A percentile compares a stretch with the other conserved stretches of the same genome.
These are phyloP conservation scores for Lobophora halterata DNA, from an alignment of 2,888 invertebrate species.

Conservation along the genomic window DNA sequence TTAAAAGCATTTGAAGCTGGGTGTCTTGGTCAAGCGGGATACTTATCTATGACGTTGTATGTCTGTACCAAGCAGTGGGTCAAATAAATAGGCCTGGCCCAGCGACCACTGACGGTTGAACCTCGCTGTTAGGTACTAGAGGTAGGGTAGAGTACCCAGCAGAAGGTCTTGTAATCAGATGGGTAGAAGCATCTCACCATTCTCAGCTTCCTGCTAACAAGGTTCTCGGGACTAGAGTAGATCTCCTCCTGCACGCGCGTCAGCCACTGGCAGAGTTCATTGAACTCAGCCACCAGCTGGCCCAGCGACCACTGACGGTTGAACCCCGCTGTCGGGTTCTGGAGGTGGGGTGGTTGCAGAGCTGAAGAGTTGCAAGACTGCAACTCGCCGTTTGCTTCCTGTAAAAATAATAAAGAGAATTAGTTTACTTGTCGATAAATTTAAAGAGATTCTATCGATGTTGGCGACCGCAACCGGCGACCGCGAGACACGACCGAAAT, in stretches of 20 bases:
- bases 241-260: constrained; percentile 88
- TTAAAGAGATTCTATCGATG: no score
- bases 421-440: not conserved
- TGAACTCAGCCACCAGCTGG: constrained; percentile 89
- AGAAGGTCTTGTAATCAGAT: not conserved
- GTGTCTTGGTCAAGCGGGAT: no score
- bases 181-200: constrained; percentile 79
- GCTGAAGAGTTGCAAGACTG: constrained; percentile 82
- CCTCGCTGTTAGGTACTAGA: constrained; percentile 59
- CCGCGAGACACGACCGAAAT: no score
- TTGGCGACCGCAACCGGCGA: no score
- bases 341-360: constrained; percentile 55
- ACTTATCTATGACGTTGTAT: no score
- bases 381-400: constrained; percentile 90
- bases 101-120: constrained; percentile 85
- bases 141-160: constrained; percentile 56
- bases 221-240: constrained; percentile 86
- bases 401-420: constrained; percentile 16
- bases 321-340: constrained; percentile 61
- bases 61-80: no score
- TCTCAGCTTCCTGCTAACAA: constrained; percentile 84
- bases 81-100: no score
- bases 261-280: constrained; percentile 90
- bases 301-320: constrained; percentile 86
- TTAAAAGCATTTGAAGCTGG: no score